Evolutionary conservation across 2,113 vertebrate species (phyloP), one percentile per base, ranked within the genome.

Genomic region (Phylloscopus whistleri): DNA sequence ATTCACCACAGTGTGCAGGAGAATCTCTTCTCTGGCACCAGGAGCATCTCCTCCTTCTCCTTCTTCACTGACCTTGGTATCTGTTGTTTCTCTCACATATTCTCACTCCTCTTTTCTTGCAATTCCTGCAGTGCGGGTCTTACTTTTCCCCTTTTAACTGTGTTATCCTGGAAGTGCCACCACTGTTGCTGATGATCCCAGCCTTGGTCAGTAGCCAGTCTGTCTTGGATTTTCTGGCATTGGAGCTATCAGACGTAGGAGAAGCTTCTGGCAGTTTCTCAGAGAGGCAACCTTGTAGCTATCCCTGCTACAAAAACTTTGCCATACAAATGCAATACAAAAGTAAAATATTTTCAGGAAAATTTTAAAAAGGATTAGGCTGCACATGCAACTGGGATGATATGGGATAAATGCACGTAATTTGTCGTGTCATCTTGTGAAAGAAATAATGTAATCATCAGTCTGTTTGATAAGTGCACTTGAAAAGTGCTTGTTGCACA

Each of bases 171-270:
- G 22, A 55, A 17, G 7, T 49, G 22, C 14, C 22, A 49, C 18
- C 35, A 16, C 21, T 55, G 18, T 20, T 1, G 0, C 26, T 1
- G 1, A 35, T 16, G 12, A 23, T 6, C 46, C 60, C 13, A 30
- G 28, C 28, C 48, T 35, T 23, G 55, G 15, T 17, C 41, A 55
- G 48, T 13, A 39, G 11, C 0, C 1, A n/a, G 62, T 23, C 21
- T 31, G 0, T 76, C 11, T 69, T 48, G 41, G 14, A 7, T 11
- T 60, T 22, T 20, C n/a, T 60, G 24, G 10, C 24, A 27, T 9
- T 76, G 48, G 9, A 20, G 18, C 55, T 18, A 1, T 31, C 12
- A 26, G 24, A 68, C 3, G 16, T 19, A 11, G 41, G 14, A 53
- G 17, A 75, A 68, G 24, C 5, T 48, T 41, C n/a, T 55, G 55